Conservation (phyloP, 2,113 vertebrate genomes). For the Helogale parvula region DNA sequence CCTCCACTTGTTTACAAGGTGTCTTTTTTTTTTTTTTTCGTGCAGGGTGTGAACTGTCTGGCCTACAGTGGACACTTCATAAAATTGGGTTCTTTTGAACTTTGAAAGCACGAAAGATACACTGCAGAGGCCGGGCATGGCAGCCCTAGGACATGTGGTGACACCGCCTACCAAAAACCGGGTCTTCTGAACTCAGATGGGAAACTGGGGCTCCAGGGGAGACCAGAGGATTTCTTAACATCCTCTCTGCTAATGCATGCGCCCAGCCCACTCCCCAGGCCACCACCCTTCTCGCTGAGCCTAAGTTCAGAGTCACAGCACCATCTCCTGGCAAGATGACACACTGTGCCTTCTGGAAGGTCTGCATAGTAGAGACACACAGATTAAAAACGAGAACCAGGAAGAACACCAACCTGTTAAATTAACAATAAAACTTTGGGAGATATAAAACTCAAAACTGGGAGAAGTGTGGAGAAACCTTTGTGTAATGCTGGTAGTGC, state of each 20-base stretch:
- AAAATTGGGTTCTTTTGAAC: not conserved
- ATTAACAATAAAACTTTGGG: not conserved
- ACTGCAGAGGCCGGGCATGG: too few relatives aligned
- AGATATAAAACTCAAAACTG: not conserved
- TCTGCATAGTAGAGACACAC: not conserved
- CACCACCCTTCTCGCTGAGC: not conserved
- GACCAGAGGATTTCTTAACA: not conserved
- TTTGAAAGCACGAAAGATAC: not conserved
- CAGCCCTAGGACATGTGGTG: not conserved
- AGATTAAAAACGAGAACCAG: not conserved
- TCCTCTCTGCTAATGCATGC: not conserved
- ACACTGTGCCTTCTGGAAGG: not conserved
- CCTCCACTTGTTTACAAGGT: not conserved
- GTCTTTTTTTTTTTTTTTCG: not conserved
- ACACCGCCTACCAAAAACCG: not conserved
- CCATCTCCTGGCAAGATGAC: conserved; percentile 65
- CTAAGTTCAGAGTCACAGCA: conserved; percentile 60
- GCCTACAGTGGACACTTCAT: not conserved
- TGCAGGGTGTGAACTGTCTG: not conserved
- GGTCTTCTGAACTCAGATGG: not conserved
- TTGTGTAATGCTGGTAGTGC: fast-evolving
- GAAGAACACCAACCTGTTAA: not conserved
- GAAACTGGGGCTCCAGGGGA: not conserved
- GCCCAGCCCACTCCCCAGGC: not conserved
- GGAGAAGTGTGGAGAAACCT: not conserved